Evolutionary conservation across 2,797 vertebrate genomes (phyloP).

Genomic region (Intellagama lesueurii): DNA sequence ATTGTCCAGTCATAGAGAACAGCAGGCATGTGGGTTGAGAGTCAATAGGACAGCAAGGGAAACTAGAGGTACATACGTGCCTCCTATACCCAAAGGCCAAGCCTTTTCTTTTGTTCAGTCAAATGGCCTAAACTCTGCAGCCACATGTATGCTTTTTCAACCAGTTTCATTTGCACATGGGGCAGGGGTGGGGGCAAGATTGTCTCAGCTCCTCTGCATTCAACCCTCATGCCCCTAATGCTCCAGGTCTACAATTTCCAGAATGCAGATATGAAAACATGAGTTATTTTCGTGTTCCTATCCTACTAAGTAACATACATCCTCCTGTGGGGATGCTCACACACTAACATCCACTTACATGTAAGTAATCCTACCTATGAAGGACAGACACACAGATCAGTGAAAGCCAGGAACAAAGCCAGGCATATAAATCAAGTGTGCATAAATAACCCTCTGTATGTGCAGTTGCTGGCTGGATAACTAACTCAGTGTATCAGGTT

Average conservation of each 20-base stretch:
- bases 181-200: no score
- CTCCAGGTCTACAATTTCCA: neutral
- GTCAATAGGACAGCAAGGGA: neutral
- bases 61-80: neutral
- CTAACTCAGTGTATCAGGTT: no score
- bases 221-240: neutral
- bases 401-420: no score
- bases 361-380: neutral
- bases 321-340: neutral
- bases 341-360: neutral
- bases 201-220: no score
- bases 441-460: no score
- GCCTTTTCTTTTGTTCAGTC: neutral
- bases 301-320: neutral
- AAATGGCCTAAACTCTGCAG: neutral
- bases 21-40: neutral
- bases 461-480: no score
- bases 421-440: no score
- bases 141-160: neutral
- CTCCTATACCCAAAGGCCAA: neutral
- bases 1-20: no score
- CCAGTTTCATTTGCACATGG: no score
- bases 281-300: conserved; percentile 4
- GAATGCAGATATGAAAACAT: neutral
- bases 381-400: neutral